Percentiles rank a stretch among this genome's conserved stretches.
phyloP scores from a whole-genome alignment of 2,113 vertebrate genomes.

The Bettongia penicillata region DNA sequence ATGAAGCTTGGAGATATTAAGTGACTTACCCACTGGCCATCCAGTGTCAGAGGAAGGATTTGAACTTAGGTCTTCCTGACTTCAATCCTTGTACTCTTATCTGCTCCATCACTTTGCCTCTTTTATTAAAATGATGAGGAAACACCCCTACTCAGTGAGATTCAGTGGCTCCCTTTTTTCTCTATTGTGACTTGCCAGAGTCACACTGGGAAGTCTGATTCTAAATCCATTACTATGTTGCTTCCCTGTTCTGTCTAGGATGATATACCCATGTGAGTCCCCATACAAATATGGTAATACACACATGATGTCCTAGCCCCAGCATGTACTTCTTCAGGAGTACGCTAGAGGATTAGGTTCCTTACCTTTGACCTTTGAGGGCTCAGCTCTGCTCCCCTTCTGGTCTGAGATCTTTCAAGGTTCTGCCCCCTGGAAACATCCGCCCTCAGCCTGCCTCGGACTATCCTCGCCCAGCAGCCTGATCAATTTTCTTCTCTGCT shows the following conservation, averaged over 20 bases:
- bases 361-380: neutral
- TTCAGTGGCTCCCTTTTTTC: no score
- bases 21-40: no score
- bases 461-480: neutral
- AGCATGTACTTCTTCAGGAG: neutral
- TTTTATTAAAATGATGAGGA: no score
- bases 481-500: neutral
- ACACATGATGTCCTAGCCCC: neutral
- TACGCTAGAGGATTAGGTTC: neutral
- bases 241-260: neutral
- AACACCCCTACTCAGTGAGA: no score
- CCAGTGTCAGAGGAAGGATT: no score
- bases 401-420: neutral
- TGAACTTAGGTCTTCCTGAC: no score
- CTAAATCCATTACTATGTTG: neutral
- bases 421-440: neutral
- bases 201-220: neutral
- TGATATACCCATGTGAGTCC: neutral
- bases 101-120: no score
- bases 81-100: no score
- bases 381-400: neutral
- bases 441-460: neutral
- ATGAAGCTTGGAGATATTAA: no score
- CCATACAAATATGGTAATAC: neutral
- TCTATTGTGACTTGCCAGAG: no score